Percentiles rank a stretch among this genome's conserved stretches.
Conservation (phyloP, 2,797 vertebrate species). For the Orientallactaga sibirica region DNA sequence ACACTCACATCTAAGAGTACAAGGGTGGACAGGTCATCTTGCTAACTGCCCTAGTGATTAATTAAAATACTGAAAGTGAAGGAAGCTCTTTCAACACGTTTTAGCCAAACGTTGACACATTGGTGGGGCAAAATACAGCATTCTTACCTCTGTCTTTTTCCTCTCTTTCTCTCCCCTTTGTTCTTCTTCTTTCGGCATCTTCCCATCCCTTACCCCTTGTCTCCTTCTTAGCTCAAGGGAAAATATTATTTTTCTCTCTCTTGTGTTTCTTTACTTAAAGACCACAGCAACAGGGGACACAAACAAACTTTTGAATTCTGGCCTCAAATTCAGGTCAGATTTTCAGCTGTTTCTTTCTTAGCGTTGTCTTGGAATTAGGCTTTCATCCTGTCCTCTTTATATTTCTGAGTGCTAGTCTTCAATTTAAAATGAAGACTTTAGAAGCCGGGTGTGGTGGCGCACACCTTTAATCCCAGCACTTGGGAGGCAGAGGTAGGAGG, state of each 20-base stretch:
- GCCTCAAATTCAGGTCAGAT: not conserved
- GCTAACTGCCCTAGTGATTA: not conserved
- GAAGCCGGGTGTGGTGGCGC: too few relatives aligned
- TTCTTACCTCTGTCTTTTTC: not conserved
- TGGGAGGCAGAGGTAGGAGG: too few relatives aligned
- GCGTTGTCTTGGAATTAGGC: not conserved
- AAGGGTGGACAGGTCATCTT: not conserved
- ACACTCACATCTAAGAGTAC: not conserved
- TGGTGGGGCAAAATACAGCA: not conserved
- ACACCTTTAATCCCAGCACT: too few relatives aligned
- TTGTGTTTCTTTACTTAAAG: constrained; percentile 52
- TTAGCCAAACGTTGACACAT: constrained; percentile 37
- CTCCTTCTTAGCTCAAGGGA: not conserved
- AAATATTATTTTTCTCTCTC: constrained; percentile 47
- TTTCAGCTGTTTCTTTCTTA: constrained; percentile 26
- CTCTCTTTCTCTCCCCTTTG: too few relatives aligned
- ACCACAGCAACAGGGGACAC: not conserved
- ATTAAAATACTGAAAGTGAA: not conserved
- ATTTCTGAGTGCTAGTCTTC: not conserved
- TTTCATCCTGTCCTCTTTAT: not conserved
- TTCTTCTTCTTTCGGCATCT: not conserved
- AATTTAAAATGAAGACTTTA: constrained; percentile 29
- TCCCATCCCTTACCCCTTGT: not conserved
- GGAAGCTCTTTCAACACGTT: not conserved
- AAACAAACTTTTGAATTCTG: constrained; percentile 36